phyloP scores from a whole-genome alignment of 2,113 vertebrate genomes.

The Eptesicus fuscus region DNA sequence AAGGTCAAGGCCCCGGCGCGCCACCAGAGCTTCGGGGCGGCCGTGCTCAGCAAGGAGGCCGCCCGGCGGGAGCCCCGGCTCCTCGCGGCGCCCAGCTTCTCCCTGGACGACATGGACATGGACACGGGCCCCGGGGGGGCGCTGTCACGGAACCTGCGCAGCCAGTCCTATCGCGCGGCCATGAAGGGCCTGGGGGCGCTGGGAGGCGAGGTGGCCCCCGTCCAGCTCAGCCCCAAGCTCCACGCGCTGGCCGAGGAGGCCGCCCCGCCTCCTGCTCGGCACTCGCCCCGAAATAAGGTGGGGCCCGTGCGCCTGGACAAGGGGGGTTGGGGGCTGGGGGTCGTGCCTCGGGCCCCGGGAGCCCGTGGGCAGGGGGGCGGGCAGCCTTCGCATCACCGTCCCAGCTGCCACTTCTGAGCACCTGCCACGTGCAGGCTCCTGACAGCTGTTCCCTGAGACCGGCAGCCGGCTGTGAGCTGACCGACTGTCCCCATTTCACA shows the following conservation, averaged over 20 bases:
- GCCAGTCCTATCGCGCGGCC: conserved; percentile 92
- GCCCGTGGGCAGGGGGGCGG: fast-evolving
- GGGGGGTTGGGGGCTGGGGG: not conserved
- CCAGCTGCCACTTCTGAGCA: fast-evolving
- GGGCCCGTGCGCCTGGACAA: fast-evolving
- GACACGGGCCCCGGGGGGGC: conserved; percentile 64
- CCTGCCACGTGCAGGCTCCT: fast-evolving
- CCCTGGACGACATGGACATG: conserved; percentile 82
- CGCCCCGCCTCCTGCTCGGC: conserved; percentile 53
- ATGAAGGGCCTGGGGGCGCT: conserved; percentile 81
- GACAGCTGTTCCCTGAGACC: fast-evolving
- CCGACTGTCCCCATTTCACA: fast-evolving
- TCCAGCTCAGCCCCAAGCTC: conserved; percentile 45
- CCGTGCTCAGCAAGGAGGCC: conserved; percentile 70
- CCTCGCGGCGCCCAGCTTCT: conserved; percentile 67
- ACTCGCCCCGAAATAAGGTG: conserved; percentile 80
- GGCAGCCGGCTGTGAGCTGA: not conserved
- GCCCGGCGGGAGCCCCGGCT: conserved; percentile 52
- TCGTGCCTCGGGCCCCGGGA: fast-evolving
- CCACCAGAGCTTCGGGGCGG: conserved; percentile 87
- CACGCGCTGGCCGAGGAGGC: conserved; percentile 79
- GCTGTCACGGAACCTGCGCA: conserved; percentile 89
- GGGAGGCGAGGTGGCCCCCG: fast-evolving
- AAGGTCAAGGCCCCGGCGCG: conserved; percentile 82
- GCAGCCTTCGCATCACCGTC: fast-evolving